A percentile compares a stretch with the other conserved stretches of the same genome.
Evolutionary conservation across 2,113 vertebrate species (phyloP).

Genomic region (Eublepharis macularius): DNA sequence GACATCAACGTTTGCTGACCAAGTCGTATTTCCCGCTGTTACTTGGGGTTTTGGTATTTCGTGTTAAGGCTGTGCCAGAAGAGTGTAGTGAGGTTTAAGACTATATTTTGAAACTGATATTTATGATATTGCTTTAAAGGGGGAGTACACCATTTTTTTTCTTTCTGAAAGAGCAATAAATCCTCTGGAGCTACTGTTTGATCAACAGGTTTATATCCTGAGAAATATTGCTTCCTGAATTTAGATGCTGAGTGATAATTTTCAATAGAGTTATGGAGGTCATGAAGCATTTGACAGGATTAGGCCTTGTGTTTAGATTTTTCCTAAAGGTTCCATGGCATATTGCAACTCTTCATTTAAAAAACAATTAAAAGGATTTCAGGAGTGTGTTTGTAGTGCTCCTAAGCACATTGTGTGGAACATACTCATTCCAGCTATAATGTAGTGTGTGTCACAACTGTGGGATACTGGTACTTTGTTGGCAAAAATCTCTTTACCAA

Average conservation of each 20-base stretch:
- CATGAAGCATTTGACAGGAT: neutral
- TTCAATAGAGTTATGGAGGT: neutral
- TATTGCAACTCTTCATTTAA: constrained; percentile 26
- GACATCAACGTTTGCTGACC: neutral
- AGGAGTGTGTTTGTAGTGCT: constrained; percentile 37
- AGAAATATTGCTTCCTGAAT: neutral
- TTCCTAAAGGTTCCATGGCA: neutral
- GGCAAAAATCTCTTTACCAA: constrained; percentile 29
- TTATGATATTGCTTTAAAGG: neutral
- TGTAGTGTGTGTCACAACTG: constrained; percentile 18
- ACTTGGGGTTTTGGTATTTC: neutral
- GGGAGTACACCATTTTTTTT: neutral
- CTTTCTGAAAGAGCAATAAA: neutral
- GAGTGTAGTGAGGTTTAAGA: neutral
- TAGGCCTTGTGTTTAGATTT: neutral
- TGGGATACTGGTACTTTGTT: constrained; percentile 17
- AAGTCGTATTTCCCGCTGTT: neutral
- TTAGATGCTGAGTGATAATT: neutral
- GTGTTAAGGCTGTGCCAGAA: neutral
- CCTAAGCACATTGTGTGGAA: constrained; percentile 21
- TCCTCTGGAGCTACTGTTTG: neutral
- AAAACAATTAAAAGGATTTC: constrained; percentile 32
- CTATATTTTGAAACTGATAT: neutral
- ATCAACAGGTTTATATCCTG: neutral
- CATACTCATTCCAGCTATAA: neutral